Conservation (phyloP, 2,888 invertebrate species). For the Endotricha flammealis region DNA sequence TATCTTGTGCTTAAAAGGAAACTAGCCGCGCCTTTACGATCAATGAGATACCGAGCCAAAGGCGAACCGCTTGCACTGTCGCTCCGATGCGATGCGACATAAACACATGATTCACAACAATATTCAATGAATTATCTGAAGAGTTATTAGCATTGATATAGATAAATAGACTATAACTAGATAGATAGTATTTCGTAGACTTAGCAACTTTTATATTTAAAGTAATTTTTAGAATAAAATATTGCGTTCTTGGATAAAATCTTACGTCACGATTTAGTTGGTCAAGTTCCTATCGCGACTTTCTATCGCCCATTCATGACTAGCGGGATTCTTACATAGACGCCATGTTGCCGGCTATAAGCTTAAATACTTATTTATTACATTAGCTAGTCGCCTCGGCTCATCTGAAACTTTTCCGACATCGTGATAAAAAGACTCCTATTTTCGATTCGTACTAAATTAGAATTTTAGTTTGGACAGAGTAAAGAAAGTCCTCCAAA, state of each 20-base stretch:
- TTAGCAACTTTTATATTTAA: slow-evolving; percentile 11
- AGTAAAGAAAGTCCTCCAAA: too few species aligned
- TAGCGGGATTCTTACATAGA: slow-evolving; percentile 10
- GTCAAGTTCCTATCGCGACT: slow-evolving; percentile 31
- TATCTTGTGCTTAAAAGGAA: slow-evolving; percentile 68
- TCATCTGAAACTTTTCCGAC: too few species aligned
- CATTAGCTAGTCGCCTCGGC: too few species aligned
- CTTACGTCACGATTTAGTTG: slow-evolving; percentile 38
- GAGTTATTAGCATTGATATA: not conserved
- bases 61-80: slow-evolving; percentile 38
- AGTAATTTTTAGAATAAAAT: slow-evolving; percentile 10
- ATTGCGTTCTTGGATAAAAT: slow-evolving; percentile 31
- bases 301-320: slow-evolving; percentile 36
- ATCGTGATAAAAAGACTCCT: too few species aligned
- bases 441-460: too few species aligned
- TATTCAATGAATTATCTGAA: slow-evolving; percentile 21
- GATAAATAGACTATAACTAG: slow-evolving; percentile 6
- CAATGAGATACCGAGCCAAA: slow-evolving; percentile 45
- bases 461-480: too few species aligned
- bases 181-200: slow-evolving; percentile 3
- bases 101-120: slow-evolving; percentile 38
- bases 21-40: slow-evolving; percentile 66
- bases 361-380: too few species aligned
- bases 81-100: slow-evolving; percentile 33
- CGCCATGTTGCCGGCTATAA: slow-evolving; percentile 1